Percentiles rank a stretch among this genome's conserved stretches.
Conservation (phyloP, 2,113 vertebrate species). For the Pardalotus punctatus region DNA sequence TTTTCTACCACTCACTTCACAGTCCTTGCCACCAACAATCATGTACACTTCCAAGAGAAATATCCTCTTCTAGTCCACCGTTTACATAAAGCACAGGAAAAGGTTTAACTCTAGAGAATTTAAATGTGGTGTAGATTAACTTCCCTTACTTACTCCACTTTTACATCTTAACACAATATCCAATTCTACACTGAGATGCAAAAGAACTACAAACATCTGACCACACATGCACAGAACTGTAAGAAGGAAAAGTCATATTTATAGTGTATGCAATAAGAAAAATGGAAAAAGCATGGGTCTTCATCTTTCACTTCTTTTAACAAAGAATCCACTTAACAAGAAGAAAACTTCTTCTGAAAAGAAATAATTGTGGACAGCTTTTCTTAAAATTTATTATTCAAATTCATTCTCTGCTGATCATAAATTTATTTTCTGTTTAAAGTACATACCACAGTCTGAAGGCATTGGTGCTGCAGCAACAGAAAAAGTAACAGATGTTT, state of each 20-base stretch:
- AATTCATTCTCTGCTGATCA: background rate
- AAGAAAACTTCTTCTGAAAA: background rate
- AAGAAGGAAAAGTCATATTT: background rate
- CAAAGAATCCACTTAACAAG: background rate
- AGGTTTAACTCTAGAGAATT: background rate
- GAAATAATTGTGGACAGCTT: background rate
- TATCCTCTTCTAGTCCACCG: background rate
- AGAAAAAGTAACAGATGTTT: slow-evolving; percentile 83
- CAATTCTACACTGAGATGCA: background rate
- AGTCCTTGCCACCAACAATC: background rate
- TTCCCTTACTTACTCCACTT: background rate
- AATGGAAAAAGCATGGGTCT: background rate
- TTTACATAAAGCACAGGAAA: background rate
- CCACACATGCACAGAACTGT: background rate
- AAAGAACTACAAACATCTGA: background rate
- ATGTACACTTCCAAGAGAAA: background rate
- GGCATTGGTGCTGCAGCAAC: slow-evolving; percentile 95
- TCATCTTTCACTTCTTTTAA: background rate
- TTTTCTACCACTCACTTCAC: background rate
- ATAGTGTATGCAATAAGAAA: background rate
- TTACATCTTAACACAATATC: background rate
- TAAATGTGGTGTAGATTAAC: background rate
- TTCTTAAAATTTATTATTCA: background rate
- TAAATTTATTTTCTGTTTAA: background rate
- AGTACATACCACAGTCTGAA: slow-evolving; percentile 87